Evolutionary conservation across 2,888 invertebrate species (phyloP).

Genomic region (Campaea margaritaria): DNA sequence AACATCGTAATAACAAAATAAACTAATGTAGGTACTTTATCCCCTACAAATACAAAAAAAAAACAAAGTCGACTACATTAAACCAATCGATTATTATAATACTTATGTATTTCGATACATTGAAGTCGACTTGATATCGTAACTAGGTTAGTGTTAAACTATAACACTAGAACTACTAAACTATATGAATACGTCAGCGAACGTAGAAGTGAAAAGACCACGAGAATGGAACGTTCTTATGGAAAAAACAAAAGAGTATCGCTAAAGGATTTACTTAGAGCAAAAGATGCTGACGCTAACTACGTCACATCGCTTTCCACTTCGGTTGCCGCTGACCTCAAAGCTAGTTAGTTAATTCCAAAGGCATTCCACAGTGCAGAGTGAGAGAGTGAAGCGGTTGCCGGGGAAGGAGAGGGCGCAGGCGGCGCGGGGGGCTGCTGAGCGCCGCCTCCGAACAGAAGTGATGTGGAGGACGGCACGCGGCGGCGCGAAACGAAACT

Average conservation of each 20-base stretch:
- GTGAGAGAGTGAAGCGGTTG: constrained; percentile 51
- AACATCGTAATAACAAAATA: constrained; percentile 4
- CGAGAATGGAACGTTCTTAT: no score
- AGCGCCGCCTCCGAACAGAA: constrained; percentile 42
- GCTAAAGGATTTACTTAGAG: no score
- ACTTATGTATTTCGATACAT: no score
- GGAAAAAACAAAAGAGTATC: no score
- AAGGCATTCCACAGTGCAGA: constrained; percentile 58
- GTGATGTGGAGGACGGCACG: constrained; percentile 51
- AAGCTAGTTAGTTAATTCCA: constrained; percentile 54
- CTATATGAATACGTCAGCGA: no score
- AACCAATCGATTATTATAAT: no score
- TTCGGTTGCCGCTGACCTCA: neutral
- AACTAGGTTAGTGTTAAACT: no score
- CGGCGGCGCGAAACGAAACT: constrained; percentile 63
- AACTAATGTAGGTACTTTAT: constrained; percentile 1
- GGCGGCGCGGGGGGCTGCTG: constrained; percentile 35
- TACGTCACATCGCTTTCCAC: neutral
- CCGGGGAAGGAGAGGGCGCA: constrained; percentile 53
- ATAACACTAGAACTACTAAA: no score
- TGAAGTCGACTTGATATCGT: no score
- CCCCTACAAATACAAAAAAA: constrained; percentile 1
- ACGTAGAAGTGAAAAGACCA: no score
- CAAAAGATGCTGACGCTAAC: no score
- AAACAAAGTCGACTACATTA: neutral